Conservation (phyloP, 2,113 vertebrate species). For the Tautogolabrus adspersus region DNA sequence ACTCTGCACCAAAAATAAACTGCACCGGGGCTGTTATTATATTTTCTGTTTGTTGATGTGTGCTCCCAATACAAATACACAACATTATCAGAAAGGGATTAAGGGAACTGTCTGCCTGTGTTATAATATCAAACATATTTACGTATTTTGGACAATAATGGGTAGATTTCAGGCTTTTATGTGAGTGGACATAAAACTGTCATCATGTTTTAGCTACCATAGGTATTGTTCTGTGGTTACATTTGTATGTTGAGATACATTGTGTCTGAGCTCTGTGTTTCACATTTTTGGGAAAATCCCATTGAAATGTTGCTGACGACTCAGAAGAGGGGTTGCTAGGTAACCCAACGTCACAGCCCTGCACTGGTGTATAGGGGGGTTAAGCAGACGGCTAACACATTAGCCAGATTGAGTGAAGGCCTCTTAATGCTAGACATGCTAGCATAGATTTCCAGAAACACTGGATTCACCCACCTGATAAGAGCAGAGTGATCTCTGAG, state of each 20-base stretch:
- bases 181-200: background rate
- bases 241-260: conserved; percentile 46
- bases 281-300: conserved; percentile 84
- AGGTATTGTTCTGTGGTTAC: background rate
- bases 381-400: conserved; percentile 64
- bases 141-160: conserved; percentile 30
- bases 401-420: conserved; percentile 44
- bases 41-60: conserved; percentile 17
- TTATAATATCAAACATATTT: conserved; percentile 27
- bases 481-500: background rate
- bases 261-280: conserved; percentile 57
- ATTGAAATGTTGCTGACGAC: conserved; percentile 81
- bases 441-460: conserved; percentile 19
- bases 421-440: conserved; percentile 37
- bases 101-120: conserved; percentile 21
- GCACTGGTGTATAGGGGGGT: conserved; percentile 73
- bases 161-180: conserved; percentile 19
- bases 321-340: conserved; percentile 84
- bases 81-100: conserved; percentile 29
- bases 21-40: conserved; percentile 47
- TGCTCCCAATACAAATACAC: conserved; percentile 23
- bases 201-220: background rate
- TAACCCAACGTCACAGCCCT: conserved; percentile 81
- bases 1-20: conserved; percentile 73
- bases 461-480: background rate